These are phyloP conservation scores for Myotis myotis DNA, from an alignment of 2,797 vertebrate species.

Conservation along the genomic window DNA sequence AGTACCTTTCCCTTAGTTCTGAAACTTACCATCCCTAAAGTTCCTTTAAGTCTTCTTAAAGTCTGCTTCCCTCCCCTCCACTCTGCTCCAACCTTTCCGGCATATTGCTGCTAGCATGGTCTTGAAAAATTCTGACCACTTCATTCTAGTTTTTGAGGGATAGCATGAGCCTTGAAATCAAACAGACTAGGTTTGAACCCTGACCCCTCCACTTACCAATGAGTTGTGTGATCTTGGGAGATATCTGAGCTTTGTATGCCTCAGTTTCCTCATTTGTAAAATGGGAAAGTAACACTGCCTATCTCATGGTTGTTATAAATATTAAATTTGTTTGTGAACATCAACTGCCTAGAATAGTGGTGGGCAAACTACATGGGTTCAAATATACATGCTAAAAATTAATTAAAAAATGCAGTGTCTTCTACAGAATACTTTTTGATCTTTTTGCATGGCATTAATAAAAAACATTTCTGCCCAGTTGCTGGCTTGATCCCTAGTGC, in stretches of 20 bases:
- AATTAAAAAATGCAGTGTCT: neutral
- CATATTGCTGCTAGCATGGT: neutral
- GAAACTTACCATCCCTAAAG: neutral
- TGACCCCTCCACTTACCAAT: neutral
- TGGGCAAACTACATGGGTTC: neutral
- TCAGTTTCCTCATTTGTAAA: neutral
- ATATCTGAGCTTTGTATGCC: neutral
- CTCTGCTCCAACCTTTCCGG: neutral
- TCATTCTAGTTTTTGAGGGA: neutral
- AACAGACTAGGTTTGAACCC: neutral
- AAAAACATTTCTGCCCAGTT: no score
- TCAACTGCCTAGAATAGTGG: neutral
- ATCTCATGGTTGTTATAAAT: neutral
- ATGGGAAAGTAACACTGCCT: neutral
- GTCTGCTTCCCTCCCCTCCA: neutral
- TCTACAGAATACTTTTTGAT: neutral
- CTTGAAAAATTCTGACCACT: neutral
- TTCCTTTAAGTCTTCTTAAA: neutral
- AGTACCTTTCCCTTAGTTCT: neutral
- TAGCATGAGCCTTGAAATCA: neutral
- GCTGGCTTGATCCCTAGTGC: no score
- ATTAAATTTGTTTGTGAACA: neutral
- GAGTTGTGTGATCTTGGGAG: neutral
- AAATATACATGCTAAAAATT: neutral
- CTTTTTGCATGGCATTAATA: neutral